These are phyloP conservation scores for Amaurobius ferox DNA, from an alignment of 2,888 invertebrate species.

Conservation along the genomic window DNA sequence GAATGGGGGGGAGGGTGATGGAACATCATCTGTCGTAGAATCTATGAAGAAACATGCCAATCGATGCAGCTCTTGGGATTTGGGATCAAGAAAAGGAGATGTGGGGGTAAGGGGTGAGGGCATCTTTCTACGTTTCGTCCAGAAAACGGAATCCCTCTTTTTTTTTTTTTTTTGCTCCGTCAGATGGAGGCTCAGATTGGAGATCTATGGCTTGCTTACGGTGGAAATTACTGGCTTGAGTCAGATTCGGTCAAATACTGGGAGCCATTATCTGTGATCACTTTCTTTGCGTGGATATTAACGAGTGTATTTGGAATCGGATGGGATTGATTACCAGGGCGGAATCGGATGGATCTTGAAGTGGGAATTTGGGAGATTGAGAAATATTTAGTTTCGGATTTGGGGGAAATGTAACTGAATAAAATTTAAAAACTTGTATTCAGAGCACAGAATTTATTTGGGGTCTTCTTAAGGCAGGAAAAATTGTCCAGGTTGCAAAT, in stretches of 20 bases:
- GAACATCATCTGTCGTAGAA: slow-evolving; percentile 51
- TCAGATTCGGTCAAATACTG: too few relatives aligned
- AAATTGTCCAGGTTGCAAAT: too few relatives aligned
- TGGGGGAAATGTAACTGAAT: too few relatives aligned
- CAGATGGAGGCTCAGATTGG: slow-evolving; percentile 38
- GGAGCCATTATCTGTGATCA: not conserved
- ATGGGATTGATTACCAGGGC: not conserved
- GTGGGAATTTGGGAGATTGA: too few relatives aligned
- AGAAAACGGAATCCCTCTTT: slow-evolving; percentile 8
- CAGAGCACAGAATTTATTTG: too few relatives aligned
- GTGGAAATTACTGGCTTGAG: too few relatives aligned
- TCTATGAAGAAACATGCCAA: slow-evolving; percentile 61
- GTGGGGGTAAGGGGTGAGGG: not conserved
- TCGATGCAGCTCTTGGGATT: slow-evolving; percentile 9
- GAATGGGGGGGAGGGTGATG: slow-evolving; percentile 31
- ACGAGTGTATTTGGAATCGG: not conserved
- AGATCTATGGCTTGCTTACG: slow-evolving; percentile 27
- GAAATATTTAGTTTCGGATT: too few relatives aligned
- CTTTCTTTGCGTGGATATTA: not conserved
- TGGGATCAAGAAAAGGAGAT: not conserved
- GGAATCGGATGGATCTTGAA: too few relatives aligned
- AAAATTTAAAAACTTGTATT: too few relatives aligned
- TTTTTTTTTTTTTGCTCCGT: slow-evolving; percentile 1
- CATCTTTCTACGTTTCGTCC: slow-evolving; percentile 15
- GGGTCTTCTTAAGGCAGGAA: too few relatives aligned